Base-by-base conservation (phyloP, 2,888 invertebrate species). In the Hypsopygia costalis region DNA sequence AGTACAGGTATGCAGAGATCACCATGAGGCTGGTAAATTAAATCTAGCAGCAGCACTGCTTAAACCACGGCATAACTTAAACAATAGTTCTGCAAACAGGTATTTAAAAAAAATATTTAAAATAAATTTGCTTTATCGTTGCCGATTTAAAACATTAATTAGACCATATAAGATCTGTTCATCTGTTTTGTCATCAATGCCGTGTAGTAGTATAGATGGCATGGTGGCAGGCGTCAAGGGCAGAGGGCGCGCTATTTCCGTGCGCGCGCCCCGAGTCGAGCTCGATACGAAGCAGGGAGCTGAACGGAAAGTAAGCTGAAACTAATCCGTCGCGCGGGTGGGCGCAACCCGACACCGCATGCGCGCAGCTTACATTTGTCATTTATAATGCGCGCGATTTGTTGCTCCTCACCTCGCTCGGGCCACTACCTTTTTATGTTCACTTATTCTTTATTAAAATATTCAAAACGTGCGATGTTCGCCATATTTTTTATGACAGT, bases 301-400 rank as follows among this genome's bases (percentile, higher is more conserved):
- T 60, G 63, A 31, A 55, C 71, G 80, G 83, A 76, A 81, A 81
- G 82, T 80, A 85, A 86, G 79, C 70, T 79, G 85, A 82, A 82
- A 81, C 81, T 87, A 86, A 87, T 85, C 76, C 71, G 69, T 69
- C 71, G 70, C 69, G 75, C 75, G 87, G 85, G 88, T 85, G 87
- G 85, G 69, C 87, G 85, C 78, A 80, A 87, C 73, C 69, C 71
- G 71, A 86, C 87, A 87, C 85, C 81, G 75, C 72, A 69, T 62
- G 68, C 78, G 78, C 76, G 68, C 76, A 67, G 73, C 80, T 82
- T 81, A 85, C 87, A 87, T 88, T 88, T 88, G 88, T 88, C 88
- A 87, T 87, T 83, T 81, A 82, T 85, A 86, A 88, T 87, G 83
- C 86, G 75, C 75, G 85, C 87, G 86, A 88, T 88, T 88, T 88